phyloP scores from a whole-genome alignment of 1,140 invertebrate genomes.

The Papilio polyxenes region DNA sequence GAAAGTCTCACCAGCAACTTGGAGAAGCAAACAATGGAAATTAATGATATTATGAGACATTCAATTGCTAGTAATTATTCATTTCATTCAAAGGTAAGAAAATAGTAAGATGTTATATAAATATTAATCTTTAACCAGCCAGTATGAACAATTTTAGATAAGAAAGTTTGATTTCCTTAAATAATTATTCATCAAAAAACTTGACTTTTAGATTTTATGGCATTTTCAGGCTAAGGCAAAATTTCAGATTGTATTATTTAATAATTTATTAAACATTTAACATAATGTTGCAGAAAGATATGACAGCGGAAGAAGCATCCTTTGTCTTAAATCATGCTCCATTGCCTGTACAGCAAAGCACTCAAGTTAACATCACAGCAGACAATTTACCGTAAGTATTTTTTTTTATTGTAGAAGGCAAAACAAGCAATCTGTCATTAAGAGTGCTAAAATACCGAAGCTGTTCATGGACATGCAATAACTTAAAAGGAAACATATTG shows the following conservation, averaged over 20 bases:
- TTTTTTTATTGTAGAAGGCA: neutral
- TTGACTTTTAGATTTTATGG: neutral
- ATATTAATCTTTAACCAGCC: too few species aligned
- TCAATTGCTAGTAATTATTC: slow-evolving; percentile 73
- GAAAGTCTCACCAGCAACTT: slow-evolving; percentile 64
- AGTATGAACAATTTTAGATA: too few species aligned
- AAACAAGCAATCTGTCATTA: neutral
- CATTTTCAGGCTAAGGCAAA: neutral
- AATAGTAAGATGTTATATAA: neutral
- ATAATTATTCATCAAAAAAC: neutral
- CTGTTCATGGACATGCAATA: too few species aligned
- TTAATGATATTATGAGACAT: slow-evolving; percentile 69
- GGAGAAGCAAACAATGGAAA: slow-evolving; percentile 68
- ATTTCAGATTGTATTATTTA: neutral
- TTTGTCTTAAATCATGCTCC: slow-evolving; percentile 62
- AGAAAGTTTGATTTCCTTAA: slow-evolving; percentile 8
- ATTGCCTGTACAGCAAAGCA: slow-evolving; percentile 56
- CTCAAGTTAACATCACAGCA: slow-evolving; percentile 52
- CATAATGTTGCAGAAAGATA: slow-evolving; percentile 60
- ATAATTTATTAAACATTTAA: neutral
- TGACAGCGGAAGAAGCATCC: slow-evolving; percentile 72
- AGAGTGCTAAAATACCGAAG: too few species aligned
- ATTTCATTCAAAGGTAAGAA: slow-evolving; percentile 68
- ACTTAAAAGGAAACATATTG: too few species aligned
- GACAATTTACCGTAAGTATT: slow-evolving; percentile 61